Conservation (phyloP, 2,797 vertebrate genomes). For the Hirundo rustica region DNA sequence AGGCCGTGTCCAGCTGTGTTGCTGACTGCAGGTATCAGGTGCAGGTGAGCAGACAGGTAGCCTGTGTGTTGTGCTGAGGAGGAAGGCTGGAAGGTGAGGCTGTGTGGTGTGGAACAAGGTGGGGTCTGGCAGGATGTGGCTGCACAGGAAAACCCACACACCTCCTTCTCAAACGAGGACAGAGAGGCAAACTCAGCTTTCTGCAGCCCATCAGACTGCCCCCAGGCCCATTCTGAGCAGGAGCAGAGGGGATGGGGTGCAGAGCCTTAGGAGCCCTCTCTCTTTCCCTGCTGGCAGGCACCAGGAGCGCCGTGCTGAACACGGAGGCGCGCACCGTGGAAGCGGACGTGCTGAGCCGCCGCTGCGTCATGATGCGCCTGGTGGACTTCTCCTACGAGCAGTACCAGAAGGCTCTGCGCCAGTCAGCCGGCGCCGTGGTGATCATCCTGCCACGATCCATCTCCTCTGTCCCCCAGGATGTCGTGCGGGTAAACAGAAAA, state of each 20-base stretch:
- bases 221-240: neutral
- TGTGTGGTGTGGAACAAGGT: neutral
- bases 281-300: conserved; percentile 76
- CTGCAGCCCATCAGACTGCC: neutral
- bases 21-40: neutral
- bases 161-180: neutral
- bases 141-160: neutral
- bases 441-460: conserved; percentile 93
- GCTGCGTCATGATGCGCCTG: conserved; percentile 96
- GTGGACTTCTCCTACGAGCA: conserved; percentile 93
- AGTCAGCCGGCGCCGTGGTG: conserved; percentile 94
- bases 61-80: neutral
- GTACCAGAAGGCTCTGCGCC: conserved; percentile 94
- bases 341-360: conserved; percentile 94
- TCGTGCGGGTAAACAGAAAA: conserved; percentile 82
- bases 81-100: neutral
- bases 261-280: accelerated
- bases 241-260: neutral
- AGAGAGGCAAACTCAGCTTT: accelerated
- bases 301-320: conserved; percentile 93
- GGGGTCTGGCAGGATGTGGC: neutral
- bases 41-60: neutral
- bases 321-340: conserved; percentile 94
- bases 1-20: neutral
- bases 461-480: conserved; percentile 93